These are phyloP conservation scores for Paramuricea clavata DNA, from an alignment of 92 coral and sea anemone genomes.

Conservation along the genomic window DNA sequence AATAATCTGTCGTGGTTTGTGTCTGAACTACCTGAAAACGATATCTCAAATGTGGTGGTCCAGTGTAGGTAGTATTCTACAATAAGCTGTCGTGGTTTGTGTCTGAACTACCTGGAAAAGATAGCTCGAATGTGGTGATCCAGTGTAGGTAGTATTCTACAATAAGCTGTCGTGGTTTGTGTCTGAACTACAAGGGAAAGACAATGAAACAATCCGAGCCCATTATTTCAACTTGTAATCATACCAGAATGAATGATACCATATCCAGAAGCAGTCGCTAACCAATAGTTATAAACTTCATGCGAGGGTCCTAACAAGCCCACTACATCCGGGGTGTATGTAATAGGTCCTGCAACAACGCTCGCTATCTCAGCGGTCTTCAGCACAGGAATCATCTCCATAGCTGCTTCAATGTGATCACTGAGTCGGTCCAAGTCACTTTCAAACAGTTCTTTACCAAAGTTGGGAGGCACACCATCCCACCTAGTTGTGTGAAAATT, in stretches of 20 bases:
- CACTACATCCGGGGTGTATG: constrained; percentile 90
- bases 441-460: constrained; percentile 96
- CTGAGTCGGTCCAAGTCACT: constrained; percentile 92
- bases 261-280: constrained; percentile 92
- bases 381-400: constrained; percentile 89
- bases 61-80: not conserved
- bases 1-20: not conserved
- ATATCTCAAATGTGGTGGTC: too few species aligned
- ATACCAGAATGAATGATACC: constrained; percentile 97
- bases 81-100: not conserved
- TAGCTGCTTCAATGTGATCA: constrained; percentile 78
- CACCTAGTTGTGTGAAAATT: constrained; percentile 69
- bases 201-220: too few species aligned
- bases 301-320: constrained; percentile 89
- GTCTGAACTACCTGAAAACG: too few species aligned
- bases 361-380: constrained; percentile 92
- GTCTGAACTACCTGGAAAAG: too few species aligned
- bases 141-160: not conserved
- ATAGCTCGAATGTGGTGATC: too few species aligned
- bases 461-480: constrained; percentile 96
- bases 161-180: not conserved
- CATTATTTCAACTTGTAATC: not conserved
- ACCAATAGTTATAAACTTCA: constrained; percentile 95
- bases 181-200: not conserved
- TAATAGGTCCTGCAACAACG: constrained; percentile 96